Evolutionary conservation across 2,888 invertebrate genomes (phyloP).

Genomic region (Sphecodes monilicornis): DNA sequence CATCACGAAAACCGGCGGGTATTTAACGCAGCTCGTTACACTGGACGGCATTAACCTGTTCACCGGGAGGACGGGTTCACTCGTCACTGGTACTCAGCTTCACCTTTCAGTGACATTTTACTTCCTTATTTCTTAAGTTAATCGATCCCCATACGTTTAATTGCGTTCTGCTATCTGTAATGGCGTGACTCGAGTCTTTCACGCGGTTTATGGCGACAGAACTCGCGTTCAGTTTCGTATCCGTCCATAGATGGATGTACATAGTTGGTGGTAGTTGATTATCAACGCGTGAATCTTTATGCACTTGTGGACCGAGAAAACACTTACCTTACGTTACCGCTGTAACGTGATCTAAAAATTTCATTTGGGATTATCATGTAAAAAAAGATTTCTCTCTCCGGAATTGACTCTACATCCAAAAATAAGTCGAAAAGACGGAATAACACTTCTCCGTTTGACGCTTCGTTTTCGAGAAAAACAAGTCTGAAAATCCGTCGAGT

Average conservation of each 20-base stretch:
- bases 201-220: neutral
- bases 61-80: neutral
- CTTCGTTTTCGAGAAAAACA: no score
- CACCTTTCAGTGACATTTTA: slow-evolving; percentile 10
- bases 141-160: neutral
- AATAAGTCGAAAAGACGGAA: no score
- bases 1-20: slow-evolving; percentile 14
- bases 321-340: no score
- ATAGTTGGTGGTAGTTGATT: neutral
- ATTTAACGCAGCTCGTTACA: slow-evolving; percentile 10
- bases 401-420: no score
- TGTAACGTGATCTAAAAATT: no score
- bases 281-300: neutral
- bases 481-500: no score
- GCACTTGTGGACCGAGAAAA: no score
- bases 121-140: neutral
- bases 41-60: slow-evolving; percentile 4
- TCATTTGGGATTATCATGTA: no score
- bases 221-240: neutral
- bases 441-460: no score
- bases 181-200: neutral
- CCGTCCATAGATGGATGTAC: neutral
- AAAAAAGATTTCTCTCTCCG: no score
- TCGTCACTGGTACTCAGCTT: neutral
- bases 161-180: neutral